Evolutionary conservation across 1,140 invertebrate genomes (phyloP).

Genomic region (Acromyrmex heyeri): DNA sequence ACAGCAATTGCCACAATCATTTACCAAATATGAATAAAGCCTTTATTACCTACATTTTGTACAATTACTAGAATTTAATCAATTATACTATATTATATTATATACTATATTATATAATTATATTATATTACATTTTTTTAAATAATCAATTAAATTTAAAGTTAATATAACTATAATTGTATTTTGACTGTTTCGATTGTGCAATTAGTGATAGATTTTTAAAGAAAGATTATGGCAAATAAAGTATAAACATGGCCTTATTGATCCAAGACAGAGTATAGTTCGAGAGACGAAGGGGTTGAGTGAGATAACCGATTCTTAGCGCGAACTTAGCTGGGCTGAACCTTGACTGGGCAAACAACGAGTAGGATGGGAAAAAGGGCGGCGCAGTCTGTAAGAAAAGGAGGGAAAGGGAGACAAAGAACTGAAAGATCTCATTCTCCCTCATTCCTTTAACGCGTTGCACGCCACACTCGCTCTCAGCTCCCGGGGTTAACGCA

Average conservation of each 20-base stretch:
- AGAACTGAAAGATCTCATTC: slow-evolving; percentile 66
- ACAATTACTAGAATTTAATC: neutral
- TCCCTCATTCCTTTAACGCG: slow-evolving; percentile 66
- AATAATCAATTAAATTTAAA: neutral
- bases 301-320: slow-evolving; percentile 61
- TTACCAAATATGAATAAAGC: neutral
- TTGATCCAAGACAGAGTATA: neutral
- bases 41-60: no score
- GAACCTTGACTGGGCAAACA: slow-evolving; percentile 38
- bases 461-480: slow-evolving; percentile 61
- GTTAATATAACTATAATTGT: neutral
- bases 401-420: slow-evolving; percentile 68
- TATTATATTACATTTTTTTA: no score
- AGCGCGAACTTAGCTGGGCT: slow-evolving; percentile 5
- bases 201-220: neutral
- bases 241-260: neutral
- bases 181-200: neutral
- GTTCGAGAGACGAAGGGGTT: slow-evolving; percentile 62
- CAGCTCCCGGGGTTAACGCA: slow-evolving; percentile 83
- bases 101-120: no score
- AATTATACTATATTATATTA: neutral
- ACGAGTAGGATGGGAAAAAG: slow-evolving; percentile 49
- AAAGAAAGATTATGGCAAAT: neutral
- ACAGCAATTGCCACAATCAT: neutral
- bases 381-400: slow-evolving; percentile 39